These are phyloP conservation scores for Dendroctonus ponderosae DNA, from an alignment of 1,140 invertebrate species.

Conservation along the genomic window DNA sequence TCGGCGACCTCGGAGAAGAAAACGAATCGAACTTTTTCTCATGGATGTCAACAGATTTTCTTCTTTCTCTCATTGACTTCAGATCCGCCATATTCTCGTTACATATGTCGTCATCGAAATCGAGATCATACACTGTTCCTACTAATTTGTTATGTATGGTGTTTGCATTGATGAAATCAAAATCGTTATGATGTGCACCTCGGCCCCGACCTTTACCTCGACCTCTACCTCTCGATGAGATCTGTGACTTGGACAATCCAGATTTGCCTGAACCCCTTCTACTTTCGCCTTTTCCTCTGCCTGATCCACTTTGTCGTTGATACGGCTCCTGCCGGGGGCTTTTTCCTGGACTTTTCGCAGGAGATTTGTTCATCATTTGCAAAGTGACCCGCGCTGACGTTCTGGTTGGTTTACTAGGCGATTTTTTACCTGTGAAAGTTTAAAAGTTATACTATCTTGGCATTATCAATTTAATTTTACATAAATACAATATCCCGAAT, in stretches of 20 bases:
- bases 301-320: conserved; percentile 33
- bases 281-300: conserved; percentile 38
- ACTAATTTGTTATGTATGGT: conserved; percentile 74
- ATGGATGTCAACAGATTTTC: conserved; percentile 72
- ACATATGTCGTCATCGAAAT: conserved; percentile 79
- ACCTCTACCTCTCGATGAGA: conserved; percentile 65
- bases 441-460: background rate
- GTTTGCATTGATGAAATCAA: conserved; percentile 51
- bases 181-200: conserved; percentile 47
- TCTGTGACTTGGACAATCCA: conserved; percentile 56
- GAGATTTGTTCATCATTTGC: conserved; percentile 60
- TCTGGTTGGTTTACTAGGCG: conserved; percentile 64
- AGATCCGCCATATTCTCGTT: conserved; percentile 76
- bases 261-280: conserved; percentile 50
- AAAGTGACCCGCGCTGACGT: conserved; percentile 62
- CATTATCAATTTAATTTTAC: too few relatives aligned
- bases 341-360: conserved; percentile 72
- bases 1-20: conserved; percentile 60
- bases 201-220: conserved; percentile 62
- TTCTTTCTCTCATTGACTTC: conserved; percentile 74
- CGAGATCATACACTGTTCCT: conserved; percentile 84
- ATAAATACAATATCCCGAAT: too few relatives aligned
- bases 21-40: conserved; percentile 61
- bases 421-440: conserved; percentile 56
- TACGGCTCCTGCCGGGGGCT: conserved; percentile 59